These are phyloP conservation scores for Epizoanthus illoricatus DNA, from an alignment of 92 coral and sea anemone genomes.

Conservation along the genomic window DNA sequence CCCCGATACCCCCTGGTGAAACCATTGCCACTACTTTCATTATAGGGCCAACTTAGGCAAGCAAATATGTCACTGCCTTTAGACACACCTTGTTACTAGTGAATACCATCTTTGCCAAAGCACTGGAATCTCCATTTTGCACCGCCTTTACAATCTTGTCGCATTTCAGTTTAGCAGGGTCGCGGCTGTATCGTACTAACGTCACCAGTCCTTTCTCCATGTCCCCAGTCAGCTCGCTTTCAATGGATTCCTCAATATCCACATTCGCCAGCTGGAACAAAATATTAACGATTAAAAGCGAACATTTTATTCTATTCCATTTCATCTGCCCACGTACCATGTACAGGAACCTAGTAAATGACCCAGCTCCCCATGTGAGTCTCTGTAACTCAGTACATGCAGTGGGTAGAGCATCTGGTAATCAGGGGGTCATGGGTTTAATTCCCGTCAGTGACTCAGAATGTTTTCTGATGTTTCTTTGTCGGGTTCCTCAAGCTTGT, in stretches of 20 bases:
- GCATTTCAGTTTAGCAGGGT: slow-evolving; percentile 15
- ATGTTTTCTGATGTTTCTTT: no score
- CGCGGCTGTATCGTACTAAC: slow-evolving; percentile 24
- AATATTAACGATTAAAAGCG: no score
- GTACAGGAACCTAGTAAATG: no score
- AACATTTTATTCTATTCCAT: not conserved
- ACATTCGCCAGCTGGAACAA: slow-evolving; percentile 4
- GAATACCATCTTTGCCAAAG: slow-evolving; percentile 15
- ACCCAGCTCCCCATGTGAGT: no score
- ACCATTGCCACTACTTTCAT: not conserved
- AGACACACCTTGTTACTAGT: slow-evolving; percentile 19
- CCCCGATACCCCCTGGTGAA: not conserved
- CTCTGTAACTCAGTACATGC: no score
- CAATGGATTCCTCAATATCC: slow-evolving; percentile 18
- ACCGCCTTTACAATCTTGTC: slow-evolving; percentile 21
- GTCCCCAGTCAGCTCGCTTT: slow-evolving; percentile 38
- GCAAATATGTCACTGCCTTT: not conserved
- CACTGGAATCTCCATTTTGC: slow-evolving; percentile 3
- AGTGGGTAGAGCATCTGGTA: no score
- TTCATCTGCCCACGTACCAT: no score
- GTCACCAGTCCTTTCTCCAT: slow-evolving; percentile 36
- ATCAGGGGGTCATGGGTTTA: no score
- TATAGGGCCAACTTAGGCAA: not conserved
- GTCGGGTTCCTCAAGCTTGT: no score
- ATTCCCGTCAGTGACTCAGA: no score